Percentiles rank a stretch among this genome's conserved stretches.
Evolutionary conservation across 2,113 vertebrate species (phyloP).

Genomic region (Eolophus roseicapilla): DNA sequence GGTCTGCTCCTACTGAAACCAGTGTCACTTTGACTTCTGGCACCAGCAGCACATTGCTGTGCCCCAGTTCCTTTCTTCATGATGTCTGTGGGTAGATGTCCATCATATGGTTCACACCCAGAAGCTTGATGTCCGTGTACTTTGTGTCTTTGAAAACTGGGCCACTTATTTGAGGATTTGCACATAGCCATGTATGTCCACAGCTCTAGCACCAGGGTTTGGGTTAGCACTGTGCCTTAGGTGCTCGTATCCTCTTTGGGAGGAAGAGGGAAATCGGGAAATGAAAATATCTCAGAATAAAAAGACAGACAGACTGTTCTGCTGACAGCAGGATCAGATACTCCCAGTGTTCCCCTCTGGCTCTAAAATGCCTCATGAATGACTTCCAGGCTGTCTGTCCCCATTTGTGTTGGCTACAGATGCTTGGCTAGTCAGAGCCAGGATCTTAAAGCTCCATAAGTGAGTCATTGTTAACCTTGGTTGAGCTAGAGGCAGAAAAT

Average conservation of each 20-base stretch:
- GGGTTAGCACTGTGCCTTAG: neutral
- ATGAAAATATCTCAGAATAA: neutral
- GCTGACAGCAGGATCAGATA: neutral
- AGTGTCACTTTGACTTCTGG: neutral
- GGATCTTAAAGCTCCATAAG: neutral
- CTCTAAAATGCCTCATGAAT: neutral
- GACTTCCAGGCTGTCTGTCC: neutral
- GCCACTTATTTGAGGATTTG: neutral
- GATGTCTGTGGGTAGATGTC: too few relatives aligned
- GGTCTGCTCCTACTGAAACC: neutral
- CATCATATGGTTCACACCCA: neutral
- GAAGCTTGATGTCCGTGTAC: neutral
- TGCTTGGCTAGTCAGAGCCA: neutral
- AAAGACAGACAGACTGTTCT: neutral
- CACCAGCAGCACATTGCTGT: neutral
- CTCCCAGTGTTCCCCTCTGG: neutral
- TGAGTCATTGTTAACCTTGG: neutral
- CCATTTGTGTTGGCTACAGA: neutral
- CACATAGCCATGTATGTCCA: accelerated
- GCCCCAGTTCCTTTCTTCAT: neutral
- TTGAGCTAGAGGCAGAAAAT: neutral
- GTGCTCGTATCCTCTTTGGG: neutral
- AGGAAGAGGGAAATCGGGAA: neutral
- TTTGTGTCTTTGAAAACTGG: neutral
- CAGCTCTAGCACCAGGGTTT: neutral